Evolutionary conservation across 2,797 vertebrate species (phyloP).

Genomic region (Lagodon rhomboides): DNA sequence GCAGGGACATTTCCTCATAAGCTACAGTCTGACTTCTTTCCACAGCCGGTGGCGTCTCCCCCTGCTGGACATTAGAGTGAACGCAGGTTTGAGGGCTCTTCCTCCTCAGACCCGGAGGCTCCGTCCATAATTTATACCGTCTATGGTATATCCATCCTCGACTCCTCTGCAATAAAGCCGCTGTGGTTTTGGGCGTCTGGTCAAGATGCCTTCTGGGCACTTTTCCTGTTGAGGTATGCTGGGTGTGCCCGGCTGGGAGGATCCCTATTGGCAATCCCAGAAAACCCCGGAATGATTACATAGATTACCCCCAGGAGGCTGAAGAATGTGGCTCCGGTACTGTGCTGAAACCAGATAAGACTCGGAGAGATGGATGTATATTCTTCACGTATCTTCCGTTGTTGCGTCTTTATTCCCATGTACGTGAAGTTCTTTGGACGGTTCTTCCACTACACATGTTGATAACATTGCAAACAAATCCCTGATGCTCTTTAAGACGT

Average conservation of each 20-base stretch:
- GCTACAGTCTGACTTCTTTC: too few species aligned
- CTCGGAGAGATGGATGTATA: neutral
- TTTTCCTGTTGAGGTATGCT: constrained; percentile 18
- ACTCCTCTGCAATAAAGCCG: neutral
- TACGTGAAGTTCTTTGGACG: neutral
- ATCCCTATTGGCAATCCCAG: neutral
- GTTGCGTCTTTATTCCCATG: neutral
- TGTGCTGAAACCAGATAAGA: neutral
- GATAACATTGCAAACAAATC: neutral
- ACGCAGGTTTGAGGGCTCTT: too few species aligned
- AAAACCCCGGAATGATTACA: neutral
- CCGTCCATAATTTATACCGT: too few species aligned
- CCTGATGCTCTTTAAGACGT: neutral
- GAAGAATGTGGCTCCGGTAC: neutral
- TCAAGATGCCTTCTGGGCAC: neutral
- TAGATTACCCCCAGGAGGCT: neutral
- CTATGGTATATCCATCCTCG: neutral
- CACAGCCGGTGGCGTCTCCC: too few species aligned
- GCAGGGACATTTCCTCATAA: too few species aligned
- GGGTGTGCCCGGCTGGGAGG: neutral
- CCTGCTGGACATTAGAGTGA: too few species aligned
- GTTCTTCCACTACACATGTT: neutral
- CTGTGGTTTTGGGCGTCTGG: constrained; percentile 17
- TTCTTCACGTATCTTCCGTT: neutral
- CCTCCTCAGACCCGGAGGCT: too few species aligned